Evolutionary conservation across 2,888 invertebrate species (phyloP).

Genomic region (Pheosia tremula): DNA sequence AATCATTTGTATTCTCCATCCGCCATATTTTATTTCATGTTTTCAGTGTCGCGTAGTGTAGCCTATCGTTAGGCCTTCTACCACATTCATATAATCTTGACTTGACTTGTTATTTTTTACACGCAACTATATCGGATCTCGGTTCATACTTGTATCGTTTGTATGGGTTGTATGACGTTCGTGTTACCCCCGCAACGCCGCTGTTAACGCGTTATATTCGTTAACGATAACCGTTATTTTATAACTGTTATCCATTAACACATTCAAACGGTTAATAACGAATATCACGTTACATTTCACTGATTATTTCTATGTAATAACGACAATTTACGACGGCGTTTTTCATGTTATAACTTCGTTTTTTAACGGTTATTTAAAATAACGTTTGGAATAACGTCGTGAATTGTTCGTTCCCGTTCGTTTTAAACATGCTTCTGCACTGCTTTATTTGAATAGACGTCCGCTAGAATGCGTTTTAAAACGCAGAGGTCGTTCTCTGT

Average conservation of each 20-base stretch:
- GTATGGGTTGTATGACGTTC: constrained; percentile 62
- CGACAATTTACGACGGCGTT: constrained; percentile 22
- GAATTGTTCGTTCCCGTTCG: constrained; percentile 28
- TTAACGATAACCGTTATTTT: constrained; percentile 27
- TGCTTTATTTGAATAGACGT: constrained; percentile 63
- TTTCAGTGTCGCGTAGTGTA: constrained; percentile 41
- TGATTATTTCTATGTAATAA: constrained; percentile 8
- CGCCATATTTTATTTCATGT: too few relatives aligned
- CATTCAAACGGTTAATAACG: constrained; percentile 11
- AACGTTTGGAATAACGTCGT: constrained; percentile 13
- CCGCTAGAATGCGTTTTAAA: constrained; percentile 93
- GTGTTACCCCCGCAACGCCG: constrained; percentile 43
- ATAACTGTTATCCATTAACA: not conserved
- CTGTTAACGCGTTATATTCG: constrained; percentile 43
- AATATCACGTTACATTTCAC: constrained; percentile 28
- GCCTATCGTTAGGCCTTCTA: constrained; percentile 48
- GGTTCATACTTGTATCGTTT: constrained; percentile 69
- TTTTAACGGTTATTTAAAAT: constrained; percentile 12
- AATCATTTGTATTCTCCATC: too few relatives aligned
- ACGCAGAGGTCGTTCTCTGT: constrained; percentile 97
- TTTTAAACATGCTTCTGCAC: constrained; percentile 50
- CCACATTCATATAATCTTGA: constrained; percentile 32
- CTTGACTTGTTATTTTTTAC: constrained; percentile 61
- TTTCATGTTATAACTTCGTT: constrained; percentile 7
- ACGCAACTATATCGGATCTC: constrained; percentile 68